Conservation (phyloP, 2,888 invertebrate genomes). For the Diadromus collaris region DNA sequence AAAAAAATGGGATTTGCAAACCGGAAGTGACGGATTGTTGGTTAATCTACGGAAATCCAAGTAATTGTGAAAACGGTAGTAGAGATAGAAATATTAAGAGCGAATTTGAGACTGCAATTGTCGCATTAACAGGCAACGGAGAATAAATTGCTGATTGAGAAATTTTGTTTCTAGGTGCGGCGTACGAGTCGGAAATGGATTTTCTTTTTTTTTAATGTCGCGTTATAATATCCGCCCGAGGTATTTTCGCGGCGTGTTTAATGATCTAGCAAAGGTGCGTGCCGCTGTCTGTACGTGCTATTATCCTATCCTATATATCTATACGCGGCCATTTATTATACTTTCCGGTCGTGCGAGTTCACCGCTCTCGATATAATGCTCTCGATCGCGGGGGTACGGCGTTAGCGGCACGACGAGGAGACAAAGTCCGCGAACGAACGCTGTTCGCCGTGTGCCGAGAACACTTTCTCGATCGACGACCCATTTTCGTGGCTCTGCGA, state of each 20-base stretch:
- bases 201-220: constrained; percentile 11
- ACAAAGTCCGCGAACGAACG: constrained; percentile 28
- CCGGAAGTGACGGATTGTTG: no score
- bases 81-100: no score
- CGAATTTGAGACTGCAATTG: no score
- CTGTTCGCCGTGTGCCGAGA: constrained; percentile 18
- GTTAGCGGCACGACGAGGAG: constrained; percentile 3
- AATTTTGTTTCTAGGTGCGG: constrained; percentile 6
- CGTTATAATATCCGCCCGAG: constrained; percentile 27
- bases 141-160: constrained; percentile 13
- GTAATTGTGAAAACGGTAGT: no score
- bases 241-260: constrained; percentile 40
- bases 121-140: background rate
- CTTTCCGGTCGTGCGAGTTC: constrained; percentile 60
- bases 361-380: constrained; percentile 47
- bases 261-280: constrained; percentile 49
- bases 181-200: constrained; percentile 20
- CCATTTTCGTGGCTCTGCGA: constrained; percentile 50
- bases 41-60: no score
- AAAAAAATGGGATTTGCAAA: no score
- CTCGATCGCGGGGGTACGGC: constrained; percentile 9
- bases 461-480: constrained; percentile 53
- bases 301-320: constrained; percentile 44
- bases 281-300: constrained; percentile 43
- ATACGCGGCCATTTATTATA: constrained; percentile 56